Conservation (phyloP, 2,113 vertebrate species). For the Lepidothrix coronata region DNA sequence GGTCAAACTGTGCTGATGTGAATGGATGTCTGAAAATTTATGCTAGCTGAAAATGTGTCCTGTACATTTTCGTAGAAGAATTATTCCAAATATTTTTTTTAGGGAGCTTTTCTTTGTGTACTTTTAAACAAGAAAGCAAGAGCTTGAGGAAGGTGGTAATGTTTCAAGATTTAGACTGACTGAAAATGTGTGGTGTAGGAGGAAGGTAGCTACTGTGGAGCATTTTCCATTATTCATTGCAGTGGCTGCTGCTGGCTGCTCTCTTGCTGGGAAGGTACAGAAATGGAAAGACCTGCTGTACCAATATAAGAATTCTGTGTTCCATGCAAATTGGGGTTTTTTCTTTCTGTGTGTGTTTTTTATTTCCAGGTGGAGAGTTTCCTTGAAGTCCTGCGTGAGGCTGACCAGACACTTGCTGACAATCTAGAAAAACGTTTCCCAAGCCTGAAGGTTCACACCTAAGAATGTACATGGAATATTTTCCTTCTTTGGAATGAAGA, state of each 20-base stretch:
- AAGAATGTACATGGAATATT: not conserved
- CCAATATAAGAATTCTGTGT: not conserved
- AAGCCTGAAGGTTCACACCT: constrained; percentile 65
- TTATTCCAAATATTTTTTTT: not conserved
- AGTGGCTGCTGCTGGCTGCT: not conserved
- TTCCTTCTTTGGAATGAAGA: constrained; percentile 28
- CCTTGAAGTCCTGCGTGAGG: constrained; percentile 77
- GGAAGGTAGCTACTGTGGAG: not conserved
- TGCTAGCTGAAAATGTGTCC: not conserved
- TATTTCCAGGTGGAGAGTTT: constrained; percentile 84
- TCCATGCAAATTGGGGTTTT: not conserved
- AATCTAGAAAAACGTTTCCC: constrained; percentile 79
- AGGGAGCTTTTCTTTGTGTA: not conserved
- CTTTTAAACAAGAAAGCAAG: not conserved
- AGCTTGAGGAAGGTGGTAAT: not conserved
- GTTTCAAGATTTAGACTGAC: not conserved
- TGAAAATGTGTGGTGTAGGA: not conserved
- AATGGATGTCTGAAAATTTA: not conserved
- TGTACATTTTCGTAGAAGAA: not conserved
- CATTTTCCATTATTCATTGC: not conserved
- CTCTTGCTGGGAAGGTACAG: not conserved
- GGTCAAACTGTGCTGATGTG: not conserved
- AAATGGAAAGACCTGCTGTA: not conserved
- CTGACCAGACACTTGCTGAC: constrained; percentile 81
- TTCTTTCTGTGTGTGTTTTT: not conserved